Base-by-base conservation (phyloP, 30 jellyfish, hydroid and myxozoan genomes). In the Hydractinia echinata region DNA sequence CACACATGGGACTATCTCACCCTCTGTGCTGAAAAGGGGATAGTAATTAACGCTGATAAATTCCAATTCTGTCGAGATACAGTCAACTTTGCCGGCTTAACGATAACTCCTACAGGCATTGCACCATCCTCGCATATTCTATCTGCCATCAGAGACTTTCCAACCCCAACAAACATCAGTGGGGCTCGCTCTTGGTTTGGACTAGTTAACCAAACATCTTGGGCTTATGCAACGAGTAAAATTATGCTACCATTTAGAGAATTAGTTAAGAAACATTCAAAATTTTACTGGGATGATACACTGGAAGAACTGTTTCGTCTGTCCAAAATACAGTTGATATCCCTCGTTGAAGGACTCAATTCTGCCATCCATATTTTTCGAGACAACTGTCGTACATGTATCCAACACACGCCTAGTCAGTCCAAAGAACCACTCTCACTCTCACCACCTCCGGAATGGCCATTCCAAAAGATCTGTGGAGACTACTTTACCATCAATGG, bases 51-150 rank as follows among this genome's bases (percentile, higher is more conserved):
- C 78, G 20, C 78, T 8, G n/a, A 13, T 76, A 81, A 58, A 61
- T 58, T 44, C 67, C 66, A 79, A n/a, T 62, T 58, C 30, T 84
- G 58, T 11, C 61, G 4, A n/a, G 85, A 60, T 7, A 8, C 15
- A 14, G 85, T 61, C 50, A 84, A 79, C n/a, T 81, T 81, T 67
- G 76, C 89, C 14, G 86, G 89, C 18, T 81, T 81, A 48, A 39
- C 19, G 5, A 67, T 81, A 10, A 67, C 78, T 9, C n/a, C 11
- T 10, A 77, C 68, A 9, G 76, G 77, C 14, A 16, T 64, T 54
- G 13, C 44, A 16, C 89, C 87, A 30, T 10, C 83, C 77, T 49
- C 3, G 19, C 11, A 81, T 11, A 51, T 66, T 55, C 18, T 76
- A 6, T 55, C 44, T 14, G 82, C 84, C 6, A 76, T 83, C 66